phyloP scores from a whole-genome alignment of 2,113 vertebrate species.

The Heliornis fulica region DNA sequence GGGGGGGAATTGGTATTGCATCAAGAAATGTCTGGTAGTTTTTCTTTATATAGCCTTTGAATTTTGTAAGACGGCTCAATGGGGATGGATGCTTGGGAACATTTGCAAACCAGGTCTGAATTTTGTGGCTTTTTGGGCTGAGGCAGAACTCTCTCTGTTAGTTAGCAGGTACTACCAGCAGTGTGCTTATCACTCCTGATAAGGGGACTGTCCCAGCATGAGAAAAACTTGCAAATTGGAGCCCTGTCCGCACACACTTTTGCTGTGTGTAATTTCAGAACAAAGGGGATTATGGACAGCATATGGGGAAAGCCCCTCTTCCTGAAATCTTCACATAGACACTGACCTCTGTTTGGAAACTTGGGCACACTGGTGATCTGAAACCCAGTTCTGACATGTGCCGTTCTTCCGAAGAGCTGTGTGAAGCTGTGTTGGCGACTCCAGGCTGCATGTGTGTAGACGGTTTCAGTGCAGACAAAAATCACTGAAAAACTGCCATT shows the following conservation, averaged over 20 bases:
- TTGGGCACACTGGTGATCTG: accelerated
- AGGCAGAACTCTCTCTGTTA: background rate
- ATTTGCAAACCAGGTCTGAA: background rate
- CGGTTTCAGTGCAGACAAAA: background rate
- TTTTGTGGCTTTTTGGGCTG: background rate
- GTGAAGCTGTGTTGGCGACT: background rate
- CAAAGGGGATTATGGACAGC: background rate
- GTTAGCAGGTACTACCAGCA: accelerated
- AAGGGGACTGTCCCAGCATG: background rate
- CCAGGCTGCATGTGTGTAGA: background rate
- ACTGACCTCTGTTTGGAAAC: background rate
- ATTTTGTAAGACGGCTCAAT: background rate
- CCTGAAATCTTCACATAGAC: background rate
- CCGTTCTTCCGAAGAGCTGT: background rate
- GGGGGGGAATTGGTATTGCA: constrained; percentile 36
- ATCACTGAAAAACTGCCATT: background rate
- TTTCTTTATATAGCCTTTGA: constrained; percentile 68
- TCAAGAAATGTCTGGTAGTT: constrained; percentile 69
- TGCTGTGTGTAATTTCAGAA: background rate
- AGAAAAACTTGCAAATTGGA: background rate
- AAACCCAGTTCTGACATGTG: accelerated
- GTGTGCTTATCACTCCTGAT: accelerated
- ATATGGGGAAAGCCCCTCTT: background rate
- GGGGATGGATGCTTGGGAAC: background rate
- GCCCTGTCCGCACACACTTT: accelerated